Conservation (phyloP, 92 coral and sea anemone species). For the Parazoanthus atlanticus region DNA sequence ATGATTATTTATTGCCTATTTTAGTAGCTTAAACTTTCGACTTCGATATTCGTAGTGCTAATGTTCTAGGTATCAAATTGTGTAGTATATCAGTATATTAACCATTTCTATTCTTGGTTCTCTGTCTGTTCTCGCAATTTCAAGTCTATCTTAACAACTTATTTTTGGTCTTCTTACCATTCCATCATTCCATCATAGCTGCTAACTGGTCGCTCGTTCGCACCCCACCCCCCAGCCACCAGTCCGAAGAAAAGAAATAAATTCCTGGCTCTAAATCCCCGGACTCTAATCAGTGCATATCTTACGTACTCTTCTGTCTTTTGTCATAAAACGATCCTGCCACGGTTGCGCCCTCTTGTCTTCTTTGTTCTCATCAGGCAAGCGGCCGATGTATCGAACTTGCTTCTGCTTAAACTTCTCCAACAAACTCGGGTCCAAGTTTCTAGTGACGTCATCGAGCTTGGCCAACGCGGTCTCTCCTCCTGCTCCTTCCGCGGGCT, state of each 20-base stretch:
- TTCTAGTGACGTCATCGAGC: slow-evolving; percentile 23
- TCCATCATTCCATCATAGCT: too few relatives aligned
- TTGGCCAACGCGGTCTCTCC: slow-evolving; percentile 38
- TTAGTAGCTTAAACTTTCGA: too few relatives aligned
- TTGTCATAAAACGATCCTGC: slow-evolving; percentile 48
- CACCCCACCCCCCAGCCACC: too few relatives aligned
- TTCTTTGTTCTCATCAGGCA: slow-evolving; percentile 23
- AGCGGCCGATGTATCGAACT: slow-evolving; percentile 35
- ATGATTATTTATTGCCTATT: too few relatives aligned
- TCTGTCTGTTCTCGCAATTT: too few relatives aligned
- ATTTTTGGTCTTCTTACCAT: too few relatives aligned
- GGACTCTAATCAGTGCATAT: background rate
- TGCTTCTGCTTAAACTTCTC: slow-evolving; percentile 26
- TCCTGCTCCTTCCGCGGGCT: slow-evolving; percentile 39
- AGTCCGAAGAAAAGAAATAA: background rate
- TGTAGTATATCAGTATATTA: too few relatives aligned
- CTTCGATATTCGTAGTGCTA: too few relatives aligned
- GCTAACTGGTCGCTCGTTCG: too few relatives aligned
- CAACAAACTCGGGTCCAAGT: slow-evolving; percentile 4
- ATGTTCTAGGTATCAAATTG: too few relatives aligned
- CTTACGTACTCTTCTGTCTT: slow-evolving; percentile 19
- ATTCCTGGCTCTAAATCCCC: background rate
- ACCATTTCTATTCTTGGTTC: too few relatives aligned
- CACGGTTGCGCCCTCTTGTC: slow-evolving; percentile 25
- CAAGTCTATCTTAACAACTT: too few relatives aligned